Evolutionary conservation across 2,797 vertebrate species (phyloP).

Genomic region (Thunnus albacares): DNA sequence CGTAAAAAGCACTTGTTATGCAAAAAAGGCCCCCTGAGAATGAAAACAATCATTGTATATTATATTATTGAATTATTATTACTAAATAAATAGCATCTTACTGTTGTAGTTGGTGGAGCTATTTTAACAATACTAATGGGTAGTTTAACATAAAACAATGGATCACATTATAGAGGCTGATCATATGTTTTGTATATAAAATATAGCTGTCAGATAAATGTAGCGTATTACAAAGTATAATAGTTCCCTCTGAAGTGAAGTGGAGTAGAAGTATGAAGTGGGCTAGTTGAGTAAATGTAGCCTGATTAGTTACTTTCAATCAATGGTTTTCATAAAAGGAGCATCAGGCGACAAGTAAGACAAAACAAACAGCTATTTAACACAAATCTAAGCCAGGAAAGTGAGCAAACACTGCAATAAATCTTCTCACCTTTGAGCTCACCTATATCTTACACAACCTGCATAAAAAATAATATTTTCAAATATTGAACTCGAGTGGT

Average conservation of each 20-base stretch:
- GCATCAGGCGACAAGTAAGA: no score
- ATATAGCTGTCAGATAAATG: background rate
- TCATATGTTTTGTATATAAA: background rate
- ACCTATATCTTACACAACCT: conserved; percentile 49
- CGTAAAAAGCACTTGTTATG: no score
- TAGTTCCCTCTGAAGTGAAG: background rate
- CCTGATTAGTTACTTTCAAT: background rate
- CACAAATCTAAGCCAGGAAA: background rate
- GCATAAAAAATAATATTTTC: background rate
- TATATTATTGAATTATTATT: no score
- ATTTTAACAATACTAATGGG: background rate
- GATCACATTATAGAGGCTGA: background rate
- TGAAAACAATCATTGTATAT: no score
- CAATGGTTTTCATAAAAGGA: no score
- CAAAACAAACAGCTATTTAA: background rate
- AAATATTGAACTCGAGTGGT: no score
- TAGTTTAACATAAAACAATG: background rate
- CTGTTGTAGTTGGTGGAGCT: background rate
- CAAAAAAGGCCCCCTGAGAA: no score
- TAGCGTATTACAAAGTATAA: background rate
- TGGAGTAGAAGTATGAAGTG: background rate
- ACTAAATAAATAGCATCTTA: no score
- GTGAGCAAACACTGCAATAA: conserved; percentile 45
- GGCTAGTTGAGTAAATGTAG: no score
- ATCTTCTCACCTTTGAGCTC: conserved; percentile 61